These are phyloP conservation scores for Cryptops parisi DNA, from an alignment of 2,888 invertebrate genomes.

Conservation along the genomic window DNA sequence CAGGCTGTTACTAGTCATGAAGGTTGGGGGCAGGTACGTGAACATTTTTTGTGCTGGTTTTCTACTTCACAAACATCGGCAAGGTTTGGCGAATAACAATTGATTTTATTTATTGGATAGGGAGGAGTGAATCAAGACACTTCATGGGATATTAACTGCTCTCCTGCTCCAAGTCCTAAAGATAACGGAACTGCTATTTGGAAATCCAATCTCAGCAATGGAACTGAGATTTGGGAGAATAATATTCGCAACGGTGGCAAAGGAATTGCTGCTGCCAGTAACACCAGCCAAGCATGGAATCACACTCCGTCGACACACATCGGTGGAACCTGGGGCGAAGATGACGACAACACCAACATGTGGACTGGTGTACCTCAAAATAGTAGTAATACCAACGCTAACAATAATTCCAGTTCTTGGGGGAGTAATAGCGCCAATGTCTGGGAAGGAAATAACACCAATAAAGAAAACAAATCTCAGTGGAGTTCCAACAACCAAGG, in stretches of 20 bases:
- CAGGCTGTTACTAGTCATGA: slow-evolving; percentile 35
- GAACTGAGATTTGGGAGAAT: slow-evolving; percentile 71
- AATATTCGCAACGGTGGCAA: slow-evolving; percentile 80
- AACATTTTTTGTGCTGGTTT: slow-evolving; percentile 12
- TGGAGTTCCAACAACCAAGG: slow-evolving; percentile 10
- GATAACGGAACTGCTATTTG: slow-evolving; percentile 25
- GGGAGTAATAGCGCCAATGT: slow-evolving; percentile 37
- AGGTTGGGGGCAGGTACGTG: slow-evolving; percentile 54
- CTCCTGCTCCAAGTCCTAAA: slow-evolving; percentile 57
- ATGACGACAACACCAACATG: slow-evolving; percentile 74
- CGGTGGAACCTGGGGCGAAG: slow-evolving; percentile 90
- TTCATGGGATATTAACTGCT: slow-evolving; percentile 81
- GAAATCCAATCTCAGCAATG: slow-evolving; percentile 15
- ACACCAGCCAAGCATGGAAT: slow-evolving; percentile 74
- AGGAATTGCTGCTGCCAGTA: slow-evolving; percentile 41
- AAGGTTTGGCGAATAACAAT: too few relatives aligned
- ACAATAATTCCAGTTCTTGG: slow-evolving; percentile 18
- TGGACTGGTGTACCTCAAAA: slow-evolving; percentile 61
- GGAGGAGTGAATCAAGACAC: slow-evolving; percentile 90
- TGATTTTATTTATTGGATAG: slow-evolving; percentile 34
- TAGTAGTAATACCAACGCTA: slow-evolving; percentile 32
- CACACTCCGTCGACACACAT: slow-evolving; percentile 79
- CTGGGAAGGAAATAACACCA: neutral
- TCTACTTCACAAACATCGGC: slow-evolving; percentile 2
- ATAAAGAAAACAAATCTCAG: neutral